Evolutionary conservation across 2,113 vertebrate species (phyloP), one percentile per base, ranked within the genome.

Genomic region (Burhinus oedicnemus): DNA sequence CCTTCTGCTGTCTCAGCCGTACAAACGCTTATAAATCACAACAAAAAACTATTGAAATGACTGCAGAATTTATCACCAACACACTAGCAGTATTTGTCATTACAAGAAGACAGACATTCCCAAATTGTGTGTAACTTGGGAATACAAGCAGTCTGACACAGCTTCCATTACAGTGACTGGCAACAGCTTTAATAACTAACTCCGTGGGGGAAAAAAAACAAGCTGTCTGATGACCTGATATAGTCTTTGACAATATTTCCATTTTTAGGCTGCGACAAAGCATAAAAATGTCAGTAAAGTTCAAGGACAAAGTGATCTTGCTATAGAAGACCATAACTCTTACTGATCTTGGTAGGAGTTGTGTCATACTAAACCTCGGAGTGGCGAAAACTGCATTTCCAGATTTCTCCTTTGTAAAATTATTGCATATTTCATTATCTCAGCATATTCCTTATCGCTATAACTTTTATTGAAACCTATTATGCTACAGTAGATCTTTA

Each of bases 151-250:
- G 55, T 32, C 27, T 87, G 92, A 96, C 42, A 62, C 47, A 93
- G 47, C 55, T 84, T 78, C 51, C 83, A 81, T 40, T 82, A 44
- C 15, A 4, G 4, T 74, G 62, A 80, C 65, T 69, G 38, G 42
- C 58, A 86, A 45, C 49, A 80, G 16, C 30, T 66, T 52, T 45
- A 75, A 7, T 51, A 89, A 18, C 66, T 32, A 62, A 71, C 20
- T 66, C 52, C 1, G 1, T 0, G 4, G 14, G 32, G 30, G 25
- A 0, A 4, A 22, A 34, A 55, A 66, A 72, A 22, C 15, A 55
- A 74, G 4, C 40, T 30, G 18, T n/a, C 26, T 81, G 52, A 91
- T 40, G 42, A 93, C 26, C 60, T 90, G 76, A 38, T 78, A 26
- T 0, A 64, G 32, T 58, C 58, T 85, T 93, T 87, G 57, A 77